Percentiles rank a stretch among this genome's conserved stretches.
These are phyloP conservation scores for Aleiodes sp. DNA, from an alignment of 1,140 invertebrate genomes.

Conservation along the genomic window DNA sequence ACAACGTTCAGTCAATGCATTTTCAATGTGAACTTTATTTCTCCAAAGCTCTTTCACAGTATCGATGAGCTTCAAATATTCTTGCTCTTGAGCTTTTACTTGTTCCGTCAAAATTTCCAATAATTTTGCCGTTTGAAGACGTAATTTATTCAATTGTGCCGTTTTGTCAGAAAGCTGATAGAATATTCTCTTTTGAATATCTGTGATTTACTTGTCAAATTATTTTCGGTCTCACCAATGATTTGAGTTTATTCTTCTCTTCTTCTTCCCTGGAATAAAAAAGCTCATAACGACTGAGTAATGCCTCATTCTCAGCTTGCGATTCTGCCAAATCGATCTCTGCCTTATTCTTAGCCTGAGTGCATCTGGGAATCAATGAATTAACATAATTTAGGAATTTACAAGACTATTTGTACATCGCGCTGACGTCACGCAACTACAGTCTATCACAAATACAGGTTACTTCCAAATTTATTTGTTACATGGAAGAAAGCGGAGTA, in stretches of 20 bases:
- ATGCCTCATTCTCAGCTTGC: constrained; percentile 41
- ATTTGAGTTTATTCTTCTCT: constrained; percentile 44
- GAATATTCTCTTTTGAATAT: too few relatives aligned
- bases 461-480: too few relatives aligned
- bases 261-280: constrained; percentile 37
- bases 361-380: constrained; percentile 37
- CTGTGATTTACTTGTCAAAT: neutral
- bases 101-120: constrained; percentile 46
- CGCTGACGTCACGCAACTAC: too few relatives aligned
- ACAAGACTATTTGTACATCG: too few relatives aligned
- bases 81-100: constrained; percentile 45
- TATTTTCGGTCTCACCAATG: constrained; percentile 35
- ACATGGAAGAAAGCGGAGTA: too few relatives aligned
- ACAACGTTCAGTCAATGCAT: constrained; percentile 29
- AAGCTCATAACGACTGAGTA: constrained; percentile 39
- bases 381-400: constrained; percentile 1
- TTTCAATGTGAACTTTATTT: constrained; percentile 49
- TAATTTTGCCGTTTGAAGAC: constrained; percentile 41
- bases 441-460: too few relatives aligned
- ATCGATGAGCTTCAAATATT: constrained; percentile 48
- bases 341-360: constrained; percentile 39
- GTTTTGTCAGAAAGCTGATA: constrained; percentile 41
- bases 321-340: constrained; percentile 39
- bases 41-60: constrained; percentile 45
- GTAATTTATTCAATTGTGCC: constrained; percentile 40